Percentiles rank a stretch among this genome's conserved stretches.
Evolutionary conservation across 2,797 vertebrate genomes (phyloP).

Genomic region (Furcifer pardalis): DNA sequence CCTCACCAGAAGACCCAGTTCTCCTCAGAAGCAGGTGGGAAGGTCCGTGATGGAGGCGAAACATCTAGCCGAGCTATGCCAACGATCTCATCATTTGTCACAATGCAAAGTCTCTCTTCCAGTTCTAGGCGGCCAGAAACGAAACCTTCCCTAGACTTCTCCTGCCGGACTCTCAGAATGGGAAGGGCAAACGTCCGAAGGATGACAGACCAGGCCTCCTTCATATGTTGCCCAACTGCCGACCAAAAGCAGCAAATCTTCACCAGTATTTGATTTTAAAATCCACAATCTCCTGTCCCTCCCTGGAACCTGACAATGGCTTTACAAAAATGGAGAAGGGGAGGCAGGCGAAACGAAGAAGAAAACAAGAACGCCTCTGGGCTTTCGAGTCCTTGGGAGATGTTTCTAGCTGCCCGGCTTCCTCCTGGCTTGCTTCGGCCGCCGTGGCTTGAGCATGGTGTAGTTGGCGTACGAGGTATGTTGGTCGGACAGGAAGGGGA

Average conservation of each 20-base stretch:
- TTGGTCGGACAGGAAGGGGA: slow-evolving; percentile 90
- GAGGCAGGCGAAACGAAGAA: slow-evolving; percentile 15
- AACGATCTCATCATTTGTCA: background rate
- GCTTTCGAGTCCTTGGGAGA: slow-evolving; percentile 37
- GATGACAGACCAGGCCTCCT: slow-evolving; percentile 20
- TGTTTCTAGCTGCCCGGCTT: slow-evolving; percentile 73
- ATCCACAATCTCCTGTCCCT: too few species aligned
- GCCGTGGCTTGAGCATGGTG: slow-evolving; percentile 89
- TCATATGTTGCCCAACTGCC: background rate
- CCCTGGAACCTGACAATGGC: background rate
- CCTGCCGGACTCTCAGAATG: background rate
- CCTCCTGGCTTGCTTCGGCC: slow-evolving; percentile 83
- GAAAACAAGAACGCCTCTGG: slow-evolving; percentile 20
- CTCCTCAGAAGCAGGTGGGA: background rate
- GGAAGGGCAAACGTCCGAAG: slow-evolving; percentile 49
- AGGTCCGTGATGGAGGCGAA: background rate
- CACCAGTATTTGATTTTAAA: background rate
- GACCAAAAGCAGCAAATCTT: slow-evolving; percentile 48
- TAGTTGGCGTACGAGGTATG: slow-evolving; percentile 90
- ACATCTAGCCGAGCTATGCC: slow-evolving; percentile 17
- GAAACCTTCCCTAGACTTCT: background rate
- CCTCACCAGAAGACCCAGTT: background rate
- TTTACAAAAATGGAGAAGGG: background rate
- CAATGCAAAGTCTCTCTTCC: background rate
- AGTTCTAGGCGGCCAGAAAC: slow-evolving; percentile 14